Evolutionary conservation across 1,140 invertebrate species (phyloP), one percentile per base, ranked within the genome.

Genomic region (Littorina saxatilis): DNA sequence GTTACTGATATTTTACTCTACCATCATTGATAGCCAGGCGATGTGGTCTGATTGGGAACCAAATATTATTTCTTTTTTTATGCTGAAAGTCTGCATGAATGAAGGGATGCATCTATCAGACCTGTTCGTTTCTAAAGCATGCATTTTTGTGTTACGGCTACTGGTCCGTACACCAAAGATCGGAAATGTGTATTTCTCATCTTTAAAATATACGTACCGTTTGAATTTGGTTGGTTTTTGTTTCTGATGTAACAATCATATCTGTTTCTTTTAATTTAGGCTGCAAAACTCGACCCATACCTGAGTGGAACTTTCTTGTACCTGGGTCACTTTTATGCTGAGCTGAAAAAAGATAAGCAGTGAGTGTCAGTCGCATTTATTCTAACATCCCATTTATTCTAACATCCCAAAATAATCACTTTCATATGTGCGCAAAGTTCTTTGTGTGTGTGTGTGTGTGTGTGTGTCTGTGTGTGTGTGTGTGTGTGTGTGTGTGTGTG

Each of bases 291-390:
- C 23, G 94, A 97, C 91, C 94, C 95, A 2, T 94, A 95, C 84
- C 94, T 95, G 92, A 95, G 94, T 87, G 93, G 95, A 83, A 95
- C 95, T 86, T 96, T 97, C 91, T 90, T 96, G 50, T 95, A 95
- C 88, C 93, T 98, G 78, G 97, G 96, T 20, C 93, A 95, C 87
- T 95, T 95, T 91, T 97, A 97, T 92, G 88, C 93, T 85, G 87
- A 94, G 27, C 66, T 88, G 23, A 86, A 86, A 23, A 80, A 84
- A 20, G 89, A 92, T 66, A 72, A 83, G 55, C 66, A 77, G 77
- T 88, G 74, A 84, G 86, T 82, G 52, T n/a, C n/a, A n/a, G n/a
- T 50, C 20, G n/a, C 9, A 13, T 52, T 52, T 52, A 13, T 23
- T 13, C 23, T 52, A n/a, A n/a, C 23, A 52, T 52, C 23, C 23